Evolutionary conservation across 1,140 invertebrate genomes (phyloP), one percentile per base, ranked within the genome.

Genomic region (Lepidurus arcticus): DNA sequence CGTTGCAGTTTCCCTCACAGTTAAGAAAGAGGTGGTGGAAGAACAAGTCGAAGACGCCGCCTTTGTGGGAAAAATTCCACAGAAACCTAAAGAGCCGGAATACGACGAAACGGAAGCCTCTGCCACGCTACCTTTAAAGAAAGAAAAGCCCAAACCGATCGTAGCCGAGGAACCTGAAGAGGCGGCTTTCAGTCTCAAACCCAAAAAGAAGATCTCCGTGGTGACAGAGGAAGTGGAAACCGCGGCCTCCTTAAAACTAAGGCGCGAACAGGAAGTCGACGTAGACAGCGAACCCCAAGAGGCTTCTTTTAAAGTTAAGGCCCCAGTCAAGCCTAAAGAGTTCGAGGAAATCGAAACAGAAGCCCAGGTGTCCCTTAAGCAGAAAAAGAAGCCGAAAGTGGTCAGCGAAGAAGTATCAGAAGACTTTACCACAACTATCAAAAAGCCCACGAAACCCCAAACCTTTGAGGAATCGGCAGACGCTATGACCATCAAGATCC

Each of bases 371-470:
- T 42, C 43, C 42, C 13, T 42, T 43, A 75, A 78, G 76, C 45
- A 75, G 21, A 78, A 78, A 24, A 42, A 74, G n/a, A 78, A 76
- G 3, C 45, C 45, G 16, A 53, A 81, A 75, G 73, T 74, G 21
- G 76, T 78, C 42, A 74, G 79, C 21, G 77, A 81, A 78, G 86
- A 86, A 80, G 80, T 85, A 44, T 82, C 84, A 75, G 85, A 86
- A 79, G 74, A 90, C 90, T 79, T 88, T 88, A 42, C 86, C 88
- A 74, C 88, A 88, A 83, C 90, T 89, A 85, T 85, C 87, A 79
- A 88, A 87, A 81, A 84, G 88, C 80, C 87, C 88, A 73, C 87
- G 73, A 82, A 83, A 77, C 80, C 81, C 76, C 44, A 11, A 80
- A 80, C 16, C 7, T 11, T 77, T 45, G 21, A 44, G 21, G 42